Evolutionary conservation across 2,113 vertebrate genomes (phyloP), one percentile per base, ranked within the genome.

Genomic region (Leptobrachium ailaonicum): DNA sequence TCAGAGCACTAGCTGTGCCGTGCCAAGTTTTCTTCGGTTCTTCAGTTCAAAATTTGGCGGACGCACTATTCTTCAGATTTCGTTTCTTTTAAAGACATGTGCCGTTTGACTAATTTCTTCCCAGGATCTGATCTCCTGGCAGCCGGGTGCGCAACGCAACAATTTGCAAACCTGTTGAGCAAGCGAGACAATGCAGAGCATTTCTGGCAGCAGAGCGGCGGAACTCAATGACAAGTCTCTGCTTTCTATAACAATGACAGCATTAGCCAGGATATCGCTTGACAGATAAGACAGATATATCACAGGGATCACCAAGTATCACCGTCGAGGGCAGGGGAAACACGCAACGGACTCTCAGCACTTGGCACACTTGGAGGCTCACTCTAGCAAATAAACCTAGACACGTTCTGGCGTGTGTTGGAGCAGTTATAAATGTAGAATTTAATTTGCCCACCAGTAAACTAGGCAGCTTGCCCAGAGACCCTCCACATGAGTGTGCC

Each of bases 161-260:
- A 70, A n/a, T 71, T 47, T 45, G 42, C 11, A 69, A 44, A 69
- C 9, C 4, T 40, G 43, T 44, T 71, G 50, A 71, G 32, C 13
- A n/a, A 50, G 14, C 9, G 3, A 71, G 32, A 6, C 13, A 20
- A 71, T 40, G 66, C 66, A 40, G 11, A 12, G 2, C 43, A n/a
- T 14, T 45, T 20, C 44, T 71, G 42, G 44, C 68, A 71, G 44
- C 20, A 71, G 68, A 13, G 42, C 20, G 45, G 68, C 20, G 6
- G 44, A 20, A 71, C 68, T 20, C 7, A 32, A 20, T 20, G 68
- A 71, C 11, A 12, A 44, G 44, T 71, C 68, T 71, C 43, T 71
- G 68, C 13, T 71, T 71, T 50, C 4, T 50, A 71, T 71, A 47
- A n/a, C 42, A 50, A 14, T 70, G 44, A 70, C 68, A 70, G 44